Percentiles rank a stretch among this genome's conserved stretches.
Evolutionary conservation across 2,888 invertebrate genomes (phyloP).

Genomic region (Andrena hattorfiana): DNA sequence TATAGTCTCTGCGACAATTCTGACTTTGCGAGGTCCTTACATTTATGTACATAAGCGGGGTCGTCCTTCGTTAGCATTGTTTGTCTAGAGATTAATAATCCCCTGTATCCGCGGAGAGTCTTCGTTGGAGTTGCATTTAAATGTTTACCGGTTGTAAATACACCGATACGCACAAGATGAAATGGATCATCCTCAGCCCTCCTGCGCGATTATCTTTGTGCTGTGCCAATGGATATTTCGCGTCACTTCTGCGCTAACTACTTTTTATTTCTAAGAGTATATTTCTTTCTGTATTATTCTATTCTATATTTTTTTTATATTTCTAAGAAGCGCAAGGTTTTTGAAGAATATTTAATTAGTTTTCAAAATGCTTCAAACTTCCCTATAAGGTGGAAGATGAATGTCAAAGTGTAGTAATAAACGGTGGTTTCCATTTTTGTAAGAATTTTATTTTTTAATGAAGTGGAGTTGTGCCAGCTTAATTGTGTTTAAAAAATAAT

Average conservation of each 20-base stretch:
- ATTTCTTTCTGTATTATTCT: neutral
- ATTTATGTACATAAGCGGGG: slow-evolving; percentile 55
- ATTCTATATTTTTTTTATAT: too few species aligned
- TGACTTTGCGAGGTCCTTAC: slow-evolving; percentile 49
- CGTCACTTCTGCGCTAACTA: neutral
- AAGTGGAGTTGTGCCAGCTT: too few species aligned
- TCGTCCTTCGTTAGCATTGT: slow-evolving; percentile 65
- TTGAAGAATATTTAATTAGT: too few species aligned
- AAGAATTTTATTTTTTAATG: too few species aligned
- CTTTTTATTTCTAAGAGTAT: too few species aligned
- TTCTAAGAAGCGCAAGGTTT: too few species aligned
- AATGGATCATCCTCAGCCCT: slow-evolving; percentile 9
- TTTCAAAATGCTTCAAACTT: too few species aligned
- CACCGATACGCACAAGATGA: slow-evolving; percentile 23
- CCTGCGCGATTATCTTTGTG: neutral
- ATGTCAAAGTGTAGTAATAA: too few species aligned
- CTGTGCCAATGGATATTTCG: neutral
- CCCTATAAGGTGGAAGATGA: too few species aligned
- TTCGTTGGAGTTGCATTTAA: slow-evolving; percentile 54
- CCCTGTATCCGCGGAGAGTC: slow-evolving; percentile 31
- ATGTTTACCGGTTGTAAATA: slow-evolving; percentile 54
- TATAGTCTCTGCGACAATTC: slow-evolving; percentile 42
- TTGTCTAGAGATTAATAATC: slow-evolving; percentile 66
- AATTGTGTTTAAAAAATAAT: too few species aligned
- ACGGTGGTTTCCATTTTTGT: too few species aligned